Base-by-base conservation (phyloP, 2,888 invertebrate species). In the Andrena trimmerana region DNA sequence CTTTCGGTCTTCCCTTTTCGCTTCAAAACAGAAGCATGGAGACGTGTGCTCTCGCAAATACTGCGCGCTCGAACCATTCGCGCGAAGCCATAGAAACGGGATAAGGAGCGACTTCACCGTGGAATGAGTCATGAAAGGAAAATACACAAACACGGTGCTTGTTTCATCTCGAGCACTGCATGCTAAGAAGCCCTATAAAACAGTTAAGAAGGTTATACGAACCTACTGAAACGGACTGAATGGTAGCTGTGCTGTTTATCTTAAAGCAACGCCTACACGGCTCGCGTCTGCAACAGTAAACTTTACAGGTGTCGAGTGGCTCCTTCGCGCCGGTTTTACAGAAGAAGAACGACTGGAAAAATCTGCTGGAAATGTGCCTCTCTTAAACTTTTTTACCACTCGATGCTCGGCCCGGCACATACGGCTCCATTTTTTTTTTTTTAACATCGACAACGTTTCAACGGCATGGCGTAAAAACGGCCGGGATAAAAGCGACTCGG, bases 171-270 rank as follows among this genome's bases (percentile, higher is more conserved):
- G 48, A 75, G 71, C 63, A 75, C 68, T 48, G 50, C 63, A 8
- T 59, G 75, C 74, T 82, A 72, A 80, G 82, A 72, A 82, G 75
- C 75, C 80, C 50, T 71, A 75, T 75, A 71, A 77, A 77, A 72
- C 71, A 29, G 67, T 77, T 81, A 77, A 81, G 77, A 77, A 77
- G 62, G 71, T 77, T 42, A 63, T 66, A 70, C 70, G 78, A 81
- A 76, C 76, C 50, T 59, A 62, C 54, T 65, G 76, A 50, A 68
- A 68, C 66, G 66, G 24, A 36, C 48, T 69, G 69, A 76, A 70
- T 76, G 59, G 42, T 3, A 60, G 69, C 48, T 48, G 20, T 4
- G 69, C 71, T 66, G 76, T 81, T 77, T 81, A 67, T 60, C 54
- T 76, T 77, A 33, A 67, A 71, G 77, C 65, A 71, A 77, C 66